These are phyloP conservation scores for Myxocyprinus asiaticus DNA, from an alignment of 2,113 vertebrate species.

Conservation along the genomic window DNA sequence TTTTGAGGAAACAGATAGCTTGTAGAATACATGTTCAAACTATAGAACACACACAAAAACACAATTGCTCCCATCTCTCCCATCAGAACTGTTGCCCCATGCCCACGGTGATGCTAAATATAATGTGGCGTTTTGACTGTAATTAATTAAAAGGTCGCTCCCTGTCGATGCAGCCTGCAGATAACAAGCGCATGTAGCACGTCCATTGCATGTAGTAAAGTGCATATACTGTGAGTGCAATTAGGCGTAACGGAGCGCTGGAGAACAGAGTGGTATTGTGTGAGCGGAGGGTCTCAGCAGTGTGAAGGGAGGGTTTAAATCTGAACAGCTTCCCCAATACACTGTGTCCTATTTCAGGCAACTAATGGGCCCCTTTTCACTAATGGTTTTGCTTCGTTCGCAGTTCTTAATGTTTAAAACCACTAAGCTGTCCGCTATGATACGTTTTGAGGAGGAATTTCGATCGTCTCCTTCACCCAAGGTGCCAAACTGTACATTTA, in stretches of 20 bases:
- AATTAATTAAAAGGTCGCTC: slow-evolving; percentile 63
- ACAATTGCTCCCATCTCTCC: background rate
- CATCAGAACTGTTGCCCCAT: slow-evolving; percentile 6
- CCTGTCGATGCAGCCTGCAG: slow-evolving; percentile 48
- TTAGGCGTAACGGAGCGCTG: slow-evolving; percentile 64
- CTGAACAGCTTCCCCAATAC: slow-evolving; percentile 20
- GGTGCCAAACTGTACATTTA: slow-evolving; percentile 9
- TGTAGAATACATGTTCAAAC: slow-evolving; percentile 58
- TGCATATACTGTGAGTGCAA: slow-evolving; percentile 51
- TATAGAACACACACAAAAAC: slow-evolving; percentile 9
- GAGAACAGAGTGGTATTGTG: slow-evolving; percentile 64
- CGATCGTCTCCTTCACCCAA: background rate
- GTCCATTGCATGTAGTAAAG: slow-evolving; percentile 19
- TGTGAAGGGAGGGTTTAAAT: slow-evolving; percentile 27
- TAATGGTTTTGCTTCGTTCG: slow-evolving; percentile 35
- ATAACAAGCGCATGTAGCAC: background rate
- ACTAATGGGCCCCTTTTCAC: slow-evolving; percentile 32
- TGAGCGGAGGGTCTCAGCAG: slow-evolving; percentile 10
- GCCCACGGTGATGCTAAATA: slow-evolving; percentile 56
- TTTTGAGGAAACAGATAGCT: slow-evolving; percentile 30
- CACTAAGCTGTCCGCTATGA: slow-evolving; percentile 22
- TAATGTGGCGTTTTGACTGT: slow-evolving; percentile 32
- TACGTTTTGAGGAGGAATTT: slow-evolving; percentile 21
- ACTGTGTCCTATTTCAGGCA: slow-evolving; percentile 41
- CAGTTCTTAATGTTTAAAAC: slow-evolving; percentile 14